Evolutionary conservation across 2,888 invertebrate genomes (phyloP).

Genomic region (Desoria tigrina): DNA sequence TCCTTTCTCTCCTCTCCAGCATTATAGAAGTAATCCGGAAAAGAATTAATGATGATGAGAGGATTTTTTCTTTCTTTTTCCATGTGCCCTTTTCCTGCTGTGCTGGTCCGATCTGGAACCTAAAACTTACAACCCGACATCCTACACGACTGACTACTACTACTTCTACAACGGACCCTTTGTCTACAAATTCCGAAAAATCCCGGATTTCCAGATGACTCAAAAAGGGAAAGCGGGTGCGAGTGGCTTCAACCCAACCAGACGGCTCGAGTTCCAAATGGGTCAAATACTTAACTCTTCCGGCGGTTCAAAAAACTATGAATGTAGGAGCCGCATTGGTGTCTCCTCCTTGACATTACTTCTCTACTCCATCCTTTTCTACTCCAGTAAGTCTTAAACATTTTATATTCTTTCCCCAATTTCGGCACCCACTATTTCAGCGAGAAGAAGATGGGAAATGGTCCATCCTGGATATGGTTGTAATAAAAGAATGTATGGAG

Average conservation of each 20-base stretch:
- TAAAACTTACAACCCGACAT: too few species aligned
- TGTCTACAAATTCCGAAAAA: not conserved
- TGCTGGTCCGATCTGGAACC: too few species aligned
- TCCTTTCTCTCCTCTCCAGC: too few species aligned
- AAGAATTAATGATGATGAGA: slow-evolving; percentile 25
- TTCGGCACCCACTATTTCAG: too few species aligned
- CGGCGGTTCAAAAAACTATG: slow-evolving; percentile 1
- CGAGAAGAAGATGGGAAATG: too few species aligned
- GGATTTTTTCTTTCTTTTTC: slow-evolving; percentile 9
- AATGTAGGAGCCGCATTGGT: not conserved
- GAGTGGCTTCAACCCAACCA: not conserved
- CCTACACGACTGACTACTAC: too few species aligned
- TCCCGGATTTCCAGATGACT: too few species aligned
- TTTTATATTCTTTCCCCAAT: not conserved
- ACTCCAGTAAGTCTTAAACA: slow-evolving; percentile 16
- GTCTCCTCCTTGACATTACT: slow-evolving; percentile 3
- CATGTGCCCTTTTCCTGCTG: not conserved
- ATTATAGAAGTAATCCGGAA: too few species aligned
- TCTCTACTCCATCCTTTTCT: slow-evolving; percentile 8
- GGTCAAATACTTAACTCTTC: slow-evolving; percentile 18
- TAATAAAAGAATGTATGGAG: too few species aligned
- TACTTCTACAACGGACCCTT: slow-evolving; percentile 6
- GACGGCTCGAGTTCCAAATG: slow-evolving; percentile 8
- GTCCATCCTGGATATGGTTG: too few species aligned
- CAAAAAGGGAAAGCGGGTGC: too few species aligned